These are phyloP conservation scores for Sapayoa aenigma DNA, from an alignment of 2,113 vertebrate genomes.

Conservation along the genomic window DNA sequence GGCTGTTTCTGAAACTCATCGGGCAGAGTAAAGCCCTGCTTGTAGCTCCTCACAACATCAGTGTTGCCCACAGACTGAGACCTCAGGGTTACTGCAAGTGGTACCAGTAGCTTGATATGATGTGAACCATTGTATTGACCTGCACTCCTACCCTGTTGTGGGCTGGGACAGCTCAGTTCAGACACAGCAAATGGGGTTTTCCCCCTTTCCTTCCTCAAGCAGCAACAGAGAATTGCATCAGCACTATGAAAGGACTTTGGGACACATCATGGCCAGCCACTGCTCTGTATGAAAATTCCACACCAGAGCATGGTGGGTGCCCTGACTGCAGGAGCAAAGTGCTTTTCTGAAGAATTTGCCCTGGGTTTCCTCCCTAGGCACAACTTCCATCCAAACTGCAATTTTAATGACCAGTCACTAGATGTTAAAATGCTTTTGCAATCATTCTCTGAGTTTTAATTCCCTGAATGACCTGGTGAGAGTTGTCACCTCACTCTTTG, in stretches of 20 bases:
- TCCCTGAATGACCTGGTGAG: fast-evolving
- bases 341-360: background rate
- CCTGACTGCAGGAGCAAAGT: background rate
- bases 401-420: background rate
- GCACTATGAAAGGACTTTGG: fast-evolving
- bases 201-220: background rate
- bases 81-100: no score
- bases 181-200: fast-evolving
- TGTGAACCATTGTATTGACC: fast-evolving
- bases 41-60: background rate
- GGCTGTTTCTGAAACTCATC: background rate
- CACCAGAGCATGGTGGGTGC: fast-evolving
- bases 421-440: background rate
- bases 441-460: background rate
- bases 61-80: background rate
- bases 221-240: background rate
- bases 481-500: background rate
- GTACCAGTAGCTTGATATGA: background rate
- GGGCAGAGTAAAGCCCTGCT: background rate
- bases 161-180: background rate
- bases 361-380: fast-evolving
- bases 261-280: fast-evolving
- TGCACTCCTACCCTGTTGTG: fast-evolving
- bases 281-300: fast-evolving
- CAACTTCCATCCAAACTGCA: background rate